phyloP scores from a whole-genome alignment of 2,797 vertebrate genomes.

The Coranthus polyacanthus region DNA sequence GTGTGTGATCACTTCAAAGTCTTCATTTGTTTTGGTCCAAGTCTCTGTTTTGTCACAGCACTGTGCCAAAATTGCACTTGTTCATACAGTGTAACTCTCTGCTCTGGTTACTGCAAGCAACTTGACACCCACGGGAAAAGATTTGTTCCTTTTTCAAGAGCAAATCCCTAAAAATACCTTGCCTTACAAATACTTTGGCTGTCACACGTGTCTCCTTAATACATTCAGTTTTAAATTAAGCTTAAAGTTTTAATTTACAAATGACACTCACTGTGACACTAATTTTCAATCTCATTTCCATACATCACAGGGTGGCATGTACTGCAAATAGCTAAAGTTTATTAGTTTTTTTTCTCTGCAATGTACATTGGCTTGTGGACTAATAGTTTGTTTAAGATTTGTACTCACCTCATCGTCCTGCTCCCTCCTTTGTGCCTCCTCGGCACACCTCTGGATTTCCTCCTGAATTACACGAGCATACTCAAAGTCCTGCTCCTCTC shows the following conservation, averaged over 20 bases:
- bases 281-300: slow-evolving; percentile 17
- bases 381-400: background rate
- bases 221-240: slow-evolving; percentile 10
- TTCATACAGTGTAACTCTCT: slow-evolving; percentile 21
- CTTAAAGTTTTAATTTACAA: slow-evolving; percentile 10
- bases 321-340: slow-evolving; percentile 2
- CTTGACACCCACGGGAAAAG: slow-evolving; percentile 35
- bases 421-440: slow-evolving; percentile 79
- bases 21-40: slow-evolving; percentile 1
- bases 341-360: slow-evolving; percentile 3
- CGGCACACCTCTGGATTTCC: slow-evolving; percentile 79
- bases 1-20: background rate
- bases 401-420: slow-evolving; percentile 80
- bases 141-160: slow-evolving; percentile 44
- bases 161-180: slow-evolving; percentile 48
- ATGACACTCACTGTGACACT: slow-evolving; percentile 14
- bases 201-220: slow-evolving; percentile 21
- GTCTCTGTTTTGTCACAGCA: slow-evolving; percentile 15
- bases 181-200: slow-evolving; percentile 16
- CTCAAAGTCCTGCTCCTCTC: slow-evolving; percentile 84
- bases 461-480: slow-evolving; percentile 84
- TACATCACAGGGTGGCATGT: background rate
- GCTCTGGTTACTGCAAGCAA: slow-evolving; percentile 41
- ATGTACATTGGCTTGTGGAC: no score
- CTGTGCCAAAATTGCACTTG: slow-evolving; percentile 17